These are phyloP conservation scores for Corythornis vintsioides DNA, from an alignment of 2,113 vertebrate species.

Conservation along the genomic window DNA sequence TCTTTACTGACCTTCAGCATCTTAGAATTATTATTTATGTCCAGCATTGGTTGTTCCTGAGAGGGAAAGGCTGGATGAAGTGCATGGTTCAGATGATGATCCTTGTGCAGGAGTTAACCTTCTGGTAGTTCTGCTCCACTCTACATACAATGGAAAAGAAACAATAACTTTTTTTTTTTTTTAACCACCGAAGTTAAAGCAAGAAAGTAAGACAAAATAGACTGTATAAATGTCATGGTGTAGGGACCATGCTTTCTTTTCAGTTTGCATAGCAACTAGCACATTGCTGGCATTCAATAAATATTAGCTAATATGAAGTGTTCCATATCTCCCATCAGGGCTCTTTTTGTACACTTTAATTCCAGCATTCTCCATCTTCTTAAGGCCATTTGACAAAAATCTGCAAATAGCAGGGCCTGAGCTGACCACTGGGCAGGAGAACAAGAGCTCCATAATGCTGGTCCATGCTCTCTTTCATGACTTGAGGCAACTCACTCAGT, in stretches of 20 bases:
- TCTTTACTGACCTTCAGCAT: not conserved
- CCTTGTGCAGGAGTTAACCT: not conserved
- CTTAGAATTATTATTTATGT: constrained; percentile 1
- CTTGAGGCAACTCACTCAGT: not conserved
- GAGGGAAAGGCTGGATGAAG: not conserved
- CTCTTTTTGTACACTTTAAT: not conserved
- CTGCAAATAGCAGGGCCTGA: not conserved
- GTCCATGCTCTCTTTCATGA: not conserved
- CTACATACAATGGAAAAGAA: not conserved
- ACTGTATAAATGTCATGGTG: rapidly evolving
- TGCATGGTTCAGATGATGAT: not conserved
- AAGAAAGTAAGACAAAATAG: not conserved
- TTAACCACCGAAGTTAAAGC: not conserved
- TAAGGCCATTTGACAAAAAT: not conserved
- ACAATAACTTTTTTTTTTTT: not conserved
- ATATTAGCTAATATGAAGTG: not conserved
- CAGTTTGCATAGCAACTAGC: not conserved
- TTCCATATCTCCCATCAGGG: not conserved
- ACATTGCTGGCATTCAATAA: not conserved
- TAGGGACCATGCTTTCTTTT: not conserved
- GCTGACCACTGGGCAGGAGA: not conserved
- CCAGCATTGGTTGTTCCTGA: not conserved
- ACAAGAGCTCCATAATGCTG: not conserved
- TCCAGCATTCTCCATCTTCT: not conserved
- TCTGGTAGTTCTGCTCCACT: not conserved